Evolutionary conservation across 2,888 invertebrate genomes (phyloP).

Genomic region (Mesorhabditis belari): DNA sequence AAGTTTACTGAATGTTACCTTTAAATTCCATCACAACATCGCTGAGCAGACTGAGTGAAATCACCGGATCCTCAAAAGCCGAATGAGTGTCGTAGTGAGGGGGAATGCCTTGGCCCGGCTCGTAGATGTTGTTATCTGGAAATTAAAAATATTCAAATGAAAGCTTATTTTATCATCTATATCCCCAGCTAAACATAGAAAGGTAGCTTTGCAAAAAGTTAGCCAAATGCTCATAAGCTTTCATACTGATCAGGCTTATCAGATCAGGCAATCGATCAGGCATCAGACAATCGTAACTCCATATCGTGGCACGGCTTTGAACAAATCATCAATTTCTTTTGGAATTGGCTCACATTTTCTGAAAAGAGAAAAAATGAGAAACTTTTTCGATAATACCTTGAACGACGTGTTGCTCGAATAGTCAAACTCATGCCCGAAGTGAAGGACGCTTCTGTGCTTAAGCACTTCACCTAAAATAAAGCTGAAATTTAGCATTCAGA

Average conservation of each 20-base stretch:
- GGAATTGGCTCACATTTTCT: conserved; percentile 30
- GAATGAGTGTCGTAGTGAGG: conserved; percentile 90
- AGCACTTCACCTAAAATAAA: conserved; percentile 20
- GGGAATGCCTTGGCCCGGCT: conserved; percentile 71
- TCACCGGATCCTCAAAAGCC: conserved; percentile 78
- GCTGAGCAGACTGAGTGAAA: conserved; percentile 61
- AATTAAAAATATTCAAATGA: too few relatives aligned
- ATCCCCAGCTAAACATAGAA: too few relatives aligned
- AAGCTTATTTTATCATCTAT: too few relatives aligned
- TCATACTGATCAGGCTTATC: too few relatives aligned
- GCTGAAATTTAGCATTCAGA: too few relatives aligned
- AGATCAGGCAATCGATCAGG: conserved; percentile 45
- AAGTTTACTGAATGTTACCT: too few relatives aligned
- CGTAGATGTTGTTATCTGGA: conserved; percentile 58
- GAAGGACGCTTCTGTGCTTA: conserved; percentile 46
- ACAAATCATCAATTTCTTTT: conserved; percentile 12
- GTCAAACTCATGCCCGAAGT: conserved; percentile 47
- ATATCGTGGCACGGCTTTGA: conserved; percentile 20
- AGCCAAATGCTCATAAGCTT: too few relatives aligned
- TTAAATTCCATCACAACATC: conserved; percentile 49
- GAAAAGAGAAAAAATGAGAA: too few relatives aligned
- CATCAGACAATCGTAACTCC: conserved; percentile 12
- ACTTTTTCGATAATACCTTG: too few relatives aligned
- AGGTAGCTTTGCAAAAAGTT: too few relatives aligned
- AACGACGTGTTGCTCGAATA: conserved; percentile 38